Percentiles rank a stretch among this genome's conserved stretches.
Conservation (phyloP, 2,888 invertebrate genomes). For the Anagyrus pseudococci region DNA sequence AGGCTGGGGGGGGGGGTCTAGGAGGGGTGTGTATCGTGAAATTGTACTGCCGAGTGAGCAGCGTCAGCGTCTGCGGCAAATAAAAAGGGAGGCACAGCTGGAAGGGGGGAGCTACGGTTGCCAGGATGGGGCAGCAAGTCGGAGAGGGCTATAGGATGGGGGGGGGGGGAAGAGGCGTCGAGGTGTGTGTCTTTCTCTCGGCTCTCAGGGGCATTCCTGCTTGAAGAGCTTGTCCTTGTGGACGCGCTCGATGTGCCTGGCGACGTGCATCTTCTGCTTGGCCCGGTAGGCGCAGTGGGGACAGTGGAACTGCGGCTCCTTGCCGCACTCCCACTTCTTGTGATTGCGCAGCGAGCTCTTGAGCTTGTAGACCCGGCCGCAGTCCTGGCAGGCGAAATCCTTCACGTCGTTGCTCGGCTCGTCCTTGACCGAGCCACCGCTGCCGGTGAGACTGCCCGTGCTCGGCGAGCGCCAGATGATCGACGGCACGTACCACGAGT, state of each 20-base stretch:
- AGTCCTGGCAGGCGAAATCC: conserved; percentile 74
- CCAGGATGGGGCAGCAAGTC: not conserved
- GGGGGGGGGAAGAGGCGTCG: not conserved
- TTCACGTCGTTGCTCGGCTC: conserved; percentile 44
- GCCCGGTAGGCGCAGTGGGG: conserved; percentile 49
- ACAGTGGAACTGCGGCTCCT: conserved; percentile 59
- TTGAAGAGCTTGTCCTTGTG: conserved; percentile 49
- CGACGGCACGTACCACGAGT: conserved; percentile 58
- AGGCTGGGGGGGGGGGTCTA: not conserved
- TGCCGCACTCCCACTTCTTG: conserved; percentile 59
- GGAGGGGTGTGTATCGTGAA: not conserved
- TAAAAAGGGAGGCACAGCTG: not conserved
- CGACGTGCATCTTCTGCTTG: conserved; percentile 54
- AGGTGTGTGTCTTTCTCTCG: not conserved
- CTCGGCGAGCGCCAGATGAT: conserved; percentile 59
- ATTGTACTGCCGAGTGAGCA: not conserved
- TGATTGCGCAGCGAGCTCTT: conserved; percentile 56
- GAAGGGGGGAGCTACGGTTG: not conserved
- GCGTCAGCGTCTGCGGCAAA: not conserved
- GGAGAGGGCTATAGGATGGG: not conserved
- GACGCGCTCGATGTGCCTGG: conserved; percentile 54
- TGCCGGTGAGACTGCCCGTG: conserved; percentile 47
- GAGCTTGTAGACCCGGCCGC: conserved; percentile 70
- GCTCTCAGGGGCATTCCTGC: not conserved
- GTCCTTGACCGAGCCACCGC: not conserved